Base-by-base conservation (phyloP, 2,113 vertebrate species). In the Ranitomeya variabilis region DNA sequence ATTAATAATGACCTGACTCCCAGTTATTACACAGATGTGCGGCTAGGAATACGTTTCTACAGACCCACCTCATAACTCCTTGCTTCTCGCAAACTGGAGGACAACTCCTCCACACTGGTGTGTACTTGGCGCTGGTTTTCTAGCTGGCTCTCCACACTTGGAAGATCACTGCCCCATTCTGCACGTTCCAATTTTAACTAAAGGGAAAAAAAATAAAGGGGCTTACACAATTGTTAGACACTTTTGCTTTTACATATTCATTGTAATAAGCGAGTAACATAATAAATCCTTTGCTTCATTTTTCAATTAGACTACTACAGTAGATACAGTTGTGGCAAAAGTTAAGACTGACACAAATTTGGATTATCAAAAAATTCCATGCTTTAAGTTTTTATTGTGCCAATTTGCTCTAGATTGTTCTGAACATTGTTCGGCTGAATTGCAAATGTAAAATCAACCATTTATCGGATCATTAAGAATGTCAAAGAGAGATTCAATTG, bases 131-230 rank as follows among this genome's bases (percentile, higher is more conserved):
- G 95, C 90, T 99, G 98, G 52, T 95, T 95, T 89, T 98, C 96
- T 51, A 99, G 94, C 91, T 99, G 96, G 74, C 95, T 90, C 67
- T 98, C 97, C 89, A 99, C 98, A 0, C 97, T 97, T 0, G 97
- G 97, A 67, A 99, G 94, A 89, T 99, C 98, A 0, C 91, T 96
- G 2, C 98, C 98, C 98, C 98, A 99, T 60, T 99, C 98, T 0
- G 97, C 96, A 6, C 94, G 93, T 89, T 99, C 97, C 93, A 99
- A 67, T 14, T 97, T 95, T 90, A 98, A 96, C 98, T 99, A 82
- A 83, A 79, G 52, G 19, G 10, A 71, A 74, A 45, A 45, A 10
- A 51, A 37, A 37, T 18, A 14, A 31, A 4, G 37, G 37, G 37
- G 37, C 37, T 45, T 45, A 45, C 37, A 45, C 5, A 45, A 45